A percentile compares a stretch with the other conserved stretches of the same genome.
Conservation (phyloP, 2,113 vertebrate genomes). For the Sminthopsis crassicaudata region DNA sequence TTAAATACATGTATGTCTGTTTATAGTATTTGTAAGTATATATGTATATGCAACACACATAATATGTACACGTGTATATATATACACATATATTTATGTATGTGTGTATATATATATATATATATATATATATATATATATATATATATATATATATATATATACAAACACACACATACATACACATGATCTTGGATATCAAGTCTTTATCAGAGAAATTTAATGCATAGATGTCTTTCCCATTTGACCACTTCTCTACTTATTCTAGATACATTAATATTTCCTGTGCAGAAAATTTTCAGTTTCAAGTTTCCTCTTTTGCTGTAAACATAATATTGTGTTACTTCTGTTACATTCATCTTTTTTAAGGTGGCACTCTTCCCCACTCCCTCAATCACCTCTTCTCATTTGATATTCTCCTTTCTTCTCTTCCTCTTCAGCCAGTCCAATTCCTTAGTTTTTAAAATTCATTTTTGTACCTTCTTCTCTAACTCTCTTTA, state of each 20-base stretch:
- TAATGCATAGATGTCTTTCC: background rate
- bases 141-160: too few relatives aligned
- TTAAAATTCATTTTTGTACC: background rate
- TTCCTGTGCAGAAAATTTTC: background rate
- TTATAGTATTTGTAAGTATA: too few relatives aligned
- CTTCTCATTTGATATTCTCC: background rate
- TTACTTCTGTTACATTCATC: background rate
- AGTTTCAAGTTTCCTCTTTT: background rate
- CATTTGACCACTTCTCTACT: background rate
- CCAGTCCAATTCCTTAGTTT: background rate
- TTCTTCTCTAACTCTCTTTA: too few relatives aligned
- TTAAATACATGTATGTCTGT: background rate
- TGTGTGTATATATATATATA: too few relatives aligned
- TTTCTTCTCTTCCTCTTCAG: too few relatives aligned
- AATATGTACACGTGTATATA: background rate
- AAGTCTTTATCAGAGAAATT: background rate
- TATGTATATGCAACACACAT: background rate
- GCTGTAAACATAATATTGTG: background rate
- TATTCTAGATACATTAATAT: background rate
- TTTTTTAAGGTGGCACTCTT: background rate
- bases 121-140: too few relatives aligned
- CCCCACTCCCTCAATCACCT: background rate
- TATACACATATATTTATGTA: too few relatives aligned
- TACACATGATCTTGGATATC: background rate
- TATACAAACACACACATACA: too few relatives aligned